Percentiles rank a stretch among this genome's conserved stretches.
Conservation (phyloP, 2,888 invertebrate species). For the Drosophila melanosoma region DNA sequence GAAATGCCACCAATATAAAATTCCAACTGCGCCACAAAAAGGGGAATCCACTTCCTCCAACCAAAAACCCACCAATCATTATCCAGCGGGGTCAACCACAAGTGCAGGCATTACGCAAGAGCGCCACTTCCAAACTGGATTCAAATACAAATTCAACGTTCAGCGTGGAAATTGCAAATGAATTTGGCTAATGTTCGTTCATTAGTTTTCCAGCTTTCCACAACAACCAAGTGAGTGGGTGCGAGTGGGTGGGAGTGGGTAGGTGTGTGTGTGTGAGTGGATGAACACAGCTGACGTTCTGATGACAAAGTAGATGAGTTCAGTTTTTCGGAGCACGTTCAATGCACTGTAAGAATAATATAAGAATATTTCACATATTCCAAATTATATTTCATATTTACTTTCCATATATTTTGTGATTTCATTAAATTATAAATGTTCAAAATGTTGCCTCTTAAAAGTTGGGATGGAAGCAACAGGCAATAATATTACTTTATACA, state of each 20-base stretch:
- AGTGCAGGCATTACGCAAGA: conserved; percentile 48
- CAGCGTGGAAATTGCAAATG: conserved; percentile 48
- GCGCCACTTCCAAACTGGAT: conserved; percentile 25
- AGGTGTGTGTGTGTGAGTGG: too few species aligned
- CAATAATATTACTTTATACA: too few species aligned
- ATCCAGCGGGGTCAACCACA: conserved; percentile 28
- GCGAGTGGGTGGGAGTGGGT: neutral
- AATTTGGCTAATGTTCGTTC: conserved; percentile 62
- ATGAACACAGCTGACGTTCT: conserved; percentile 47
- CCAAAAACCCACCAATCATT: conserved; percentile 1
- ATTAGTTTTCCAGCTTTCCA: conserved; percentile 65
- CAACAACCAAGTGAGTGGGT: conserved; percentile 26
- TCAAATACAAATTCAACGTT: conserved; percentile 40
- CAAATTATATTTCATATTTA: neutral
- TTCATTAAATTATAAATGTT: neutral
- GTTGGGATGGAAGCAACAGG: neutral
- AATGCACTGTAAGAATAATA: conserved; percentile 51
- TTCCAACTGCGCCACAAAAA: conserved; percentile 60
- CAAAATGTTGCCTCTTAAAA: neutral
- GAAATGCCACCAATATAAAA: conserved; percentile 75
- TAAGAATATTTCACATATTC: too few species aligned
- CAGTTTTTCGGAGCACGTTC: conserved; percentile 52
- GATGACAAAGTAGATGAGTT: conserved; percentile 62
- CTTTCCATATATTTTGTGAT: neutral
- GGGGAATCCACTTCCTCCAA: neutral